Percentiles rank a stretch among this genome's conserved stretches.
phyloP scores from a whole-genome alignment of 1,140 invertebrate genomes.

The Microplitis demolitor region DNA sequence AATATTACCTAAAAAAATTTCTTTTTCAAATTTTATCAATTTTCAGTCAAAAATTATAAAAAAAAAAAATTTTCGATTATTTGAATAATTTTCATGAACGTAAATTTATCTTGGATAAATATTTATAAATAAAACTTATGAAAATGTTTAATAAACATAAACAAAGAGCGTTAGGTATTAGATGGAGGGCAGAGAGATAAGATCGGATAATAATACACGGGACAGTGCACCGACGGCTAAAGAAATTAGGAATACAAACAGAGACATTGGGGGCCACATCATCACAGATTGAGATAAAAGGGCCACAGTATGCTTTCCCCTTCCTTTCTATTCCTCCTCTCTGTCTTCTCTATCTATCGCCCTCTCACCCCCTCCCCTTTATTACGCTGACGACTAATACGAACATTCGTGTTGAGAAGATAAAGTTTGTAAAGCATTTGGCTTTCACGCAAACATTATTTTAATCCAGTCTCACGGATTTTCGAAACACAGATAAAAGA shows the following conservation, averaged over 20 bases:
- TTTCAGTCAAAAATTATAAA: no score
- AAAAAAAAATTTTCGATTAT: no score
- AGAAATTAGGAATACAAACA: slow-evolving; percentile 50
- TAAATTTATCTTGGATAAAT: no score
- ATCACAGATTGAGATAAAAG: slow-evolving; percentile 51
- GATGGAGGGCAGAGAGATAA: neutral
- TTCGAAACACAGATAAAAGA: no score
- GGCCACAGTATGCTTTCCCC: neutral
- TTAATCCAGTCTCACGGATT: slow-evolving; percentile 53
- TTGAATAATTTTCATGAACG: no score
- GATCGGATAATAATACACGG: slow-evolving; percentile 8
- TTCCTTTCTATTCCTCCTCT: neutral
- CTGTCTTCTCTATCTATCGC: neutral
- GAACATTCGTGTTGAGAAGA: neutral
- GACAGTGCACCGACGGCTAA: slow-evolving; percentile 8
- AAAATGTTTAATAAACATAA: no score
- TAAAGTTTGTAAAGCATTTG: slow-evolving; percentile 59
- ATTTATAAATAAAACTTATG: no score
- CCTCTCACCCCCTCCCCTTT: neutral
- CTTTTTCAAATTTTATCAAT: no score
- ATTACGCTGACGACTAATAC: neutral
- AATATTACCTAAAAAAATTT: no score
- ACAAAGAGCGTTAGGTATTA: no score
- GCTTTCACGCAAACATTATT: slow-evolving; percentile 63
- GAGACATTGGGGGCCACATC: slow-evolving; percentile 24